Evolutionary conservation across 1,140 invertebrate genomes (phyloP), one percentile per base, ranked within the genome.

Genomic region (Ceratina australensis): DNA sequence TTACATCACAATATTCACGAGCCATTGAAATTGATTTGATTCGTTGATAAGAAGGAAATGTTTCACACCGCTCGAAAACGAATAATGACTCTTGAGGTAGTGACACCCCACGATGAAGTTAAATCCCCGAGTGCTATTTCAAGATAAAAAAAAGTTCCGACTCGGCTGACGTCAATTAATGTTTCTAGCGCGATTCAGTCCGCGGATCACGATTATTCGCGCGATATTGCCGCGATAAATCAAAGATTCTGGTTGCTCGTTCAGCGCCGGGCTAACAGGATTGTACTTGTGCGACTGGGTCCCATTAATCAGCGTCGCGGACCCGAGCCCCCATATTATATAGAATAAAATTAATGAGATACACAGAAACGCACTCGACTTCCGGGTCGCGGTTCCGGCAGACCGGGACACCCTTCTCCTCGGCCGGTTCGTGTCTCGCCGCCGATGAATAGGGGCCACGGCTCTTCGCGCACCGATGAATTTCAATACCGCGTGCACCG

Each of bases 291-390:
- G 61, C 47, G 64, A 72, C 71, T 61, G 52, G 73, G 78, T 87
- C 87, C 88, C 90, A 92, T 92, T 92, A 91, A 92, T 91, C 91
- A 91, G 86, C 73, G 78, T 61, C 73, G 73, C 81, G 33, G 33
- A 42, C 33, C 82, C 67, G 78, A 28, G 47, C 49, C 73, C 52
- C 72, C 84, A 82, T 92, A 92, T 92, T 92, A 92, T 91, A 92
- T 91, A 82, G 89, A 92, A 91, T 91, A 88, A 91, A 90, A 92
- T 92, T 92, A 92, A 92, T 92, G 91, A 91, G 90, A 90, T 92
- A 92, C 90, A 92, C 86, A 88, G 90, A 91, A 92, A 92, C 90
- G 91, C 91, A 92, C 90, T 92, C 89, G 90, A 91, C 89, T 91
- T 91, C 88, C 89, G 89, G 87, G 82, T 83, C 84, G 85, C 61